Base-by-base conservation (phyloP, 1,140 invertebrate genomes). In the Venturia canescens region DNA sequence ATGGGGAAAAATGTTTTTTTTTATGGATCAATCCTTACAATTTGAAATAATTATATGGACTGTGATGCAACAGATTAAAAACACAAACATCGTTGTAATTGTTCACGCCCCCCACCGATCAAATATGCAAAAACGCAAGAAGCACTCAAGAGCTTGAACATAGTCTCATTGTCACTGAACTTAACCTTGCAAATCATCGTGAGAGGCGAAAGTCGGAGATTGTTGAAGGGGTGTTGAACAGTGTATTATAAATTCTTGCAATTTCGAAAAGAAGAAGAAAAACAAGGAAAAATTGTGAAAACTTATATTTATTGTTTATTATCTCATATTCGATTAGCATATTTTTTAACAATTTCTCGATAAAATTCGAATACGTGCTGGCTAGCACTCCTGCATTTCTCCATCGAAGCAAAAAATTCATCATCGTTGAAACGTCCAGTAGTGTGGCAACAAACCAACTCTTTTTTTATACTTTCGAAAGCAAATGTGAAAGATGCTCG, bases 361-460 rank as follows among this genome's bases (percentile, higher is more conserved):
- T 96, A 96, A 92, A 95, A 96, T n/a, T 93, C 87, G 87, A 97
- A 96, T 44, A 96, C 91, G 78, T 93, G 88, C 79, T 93, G 90
- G 90, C 94, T 95, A 31, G 94, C 94, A 57, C 93, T 91, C 70
- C 92, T 93, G 87, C 95, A 95, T 67, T 94, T 92, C 50, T 93
- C 90, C 75, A 96, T 84, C 15, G 94, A 93, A 81, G 95, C 92
- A 70, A 94, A 91, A 83, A 95, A 95, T 78, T 95, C 93, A 38
- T 92, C 91, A 82, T 94, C 92, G 78, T 92, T 94, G 87, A 95
- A 96, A n/a, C 84, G 91, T 23, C 96, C 96, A 29, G 93, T 92
- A 6, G 95, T 95, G 84, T 95, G 93, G 21, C 94, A 95, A 84
- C 94, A 89, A 79, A 96, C 86, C 18, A 96, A 85, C 82, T 93